These are phyloP conservation scores for Drosophila paramelanica DNA, from an alignment of 2,888 invertebrate species.

Conservation along the genomic window DNA sequence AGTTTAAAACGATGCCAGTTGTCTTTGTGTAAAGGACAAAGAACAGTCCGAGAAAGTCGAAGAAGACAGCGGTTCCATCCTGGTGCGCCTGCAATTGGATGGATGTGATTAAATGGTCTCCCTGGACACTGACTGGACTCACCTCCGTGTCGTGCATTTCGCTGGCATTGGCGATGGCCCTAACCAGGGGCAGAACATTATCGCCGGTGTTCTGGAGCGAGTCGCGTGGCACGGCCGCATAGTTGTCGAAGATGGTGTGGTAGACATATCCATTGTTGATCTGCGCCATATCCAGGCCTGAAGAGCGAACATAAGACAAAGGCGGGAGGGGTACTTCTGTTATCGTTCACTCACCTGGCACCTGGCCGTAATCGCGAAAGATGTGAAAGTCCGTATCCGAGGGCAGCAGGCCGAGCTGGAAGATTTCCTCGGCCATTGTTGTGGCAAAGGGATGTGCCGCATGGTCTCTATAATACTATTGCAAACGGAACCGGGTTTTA, in stretches of 20 bases:
- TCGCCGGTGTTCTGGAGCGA: slow-evolving; percentile 90
- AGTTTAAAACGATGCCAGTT: slow-evolving; percentile 83
- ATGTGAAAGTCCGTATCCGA: slow-evolving; percentile 90
- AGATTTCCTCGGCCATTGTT: slow-evolving; percentile 88
- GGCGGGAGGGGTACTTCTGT: no score
- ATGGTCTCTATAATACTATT: slow-evolving; percentile 84
- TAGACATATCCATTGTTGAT: slow-evolving; percentile 91
- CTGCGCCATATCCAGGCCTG: slow-evolving; percentile 92
- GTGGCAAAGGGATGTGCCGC: slow-evolving; percentile 87
- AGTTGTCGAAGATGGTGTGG: slow-evolving; percentile 90
- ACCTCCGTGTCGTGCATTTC: slow-evolving; percentile 81
- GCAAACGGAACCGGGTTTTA: slow-evolving; percentile 3
- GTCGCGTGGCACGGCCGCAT: slow-evolving; percentile 87
- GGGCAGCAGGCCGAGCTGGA: slow-evolving; percentile 88
- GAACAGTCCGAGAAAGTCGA: slow-evolving; percentile 89
- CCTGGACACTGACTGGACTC: slow-evolving; percentile 14
- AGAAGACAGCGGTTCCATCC: slow-evolving; percentile 87
- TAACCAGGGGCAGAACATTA: slow-evolving; percentile 87
- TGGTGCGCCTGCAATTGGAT: slow-evolving; percentile 80
- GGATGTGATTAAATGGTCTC: background rate
- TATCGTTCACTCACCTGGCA: slow-evolving; percentile 85
- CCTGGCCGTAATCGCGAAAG: slow-evolving; percentile 87
- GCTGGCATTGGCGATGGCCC: slow-evolving; percentile 85
- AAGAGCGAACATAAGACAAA: background rate
- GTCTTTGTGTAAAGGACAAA: slow-evolving; percentile 88